Evolutionary conservation across 2,888 invertebrate species (phyloP), one percentile per base, ranked within the genome.

Genomic region (Drosophila merina): DNA sequence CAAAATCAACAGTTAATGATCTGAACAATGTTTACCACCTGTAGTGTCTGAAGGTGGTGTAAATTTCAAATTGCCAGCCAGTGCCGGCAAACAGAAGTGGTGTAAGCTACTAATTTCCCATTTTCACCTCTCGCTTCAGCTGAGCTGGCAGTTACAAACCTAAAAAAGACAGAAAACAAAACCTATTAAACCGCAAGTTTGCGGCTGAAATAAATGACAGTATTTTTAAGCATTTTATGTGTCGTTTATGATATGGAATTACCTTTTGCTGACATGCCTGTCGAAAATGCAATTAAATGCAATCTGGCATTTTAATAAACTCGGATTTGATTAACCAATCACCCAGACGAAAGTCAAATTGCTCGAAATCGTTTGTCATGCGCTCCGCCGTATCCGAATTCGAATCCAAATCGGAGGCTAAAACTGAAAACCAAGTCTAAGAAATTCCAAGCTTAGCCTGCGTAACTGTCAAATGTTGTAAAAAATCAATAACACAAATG

Each of bases 401-500:
- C 8, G 20, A 20, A 20, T 20, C 20, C 20, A 2, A 20, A 20
- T 20, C 20, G 20, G 20, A 20, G 20, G 20, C 20, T 20, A 3
- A 72, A 50, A 36, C 47, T 45, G 56, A 57, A 49, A 54, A 38
- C 7, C 25, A 28, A 4, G 57, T 58, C 3, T 3, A 36, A 20
- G 63, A 51, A 70, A 67, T 74, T 59, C 59, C 48, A 68, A 70
- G 36, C 56, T 44, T 75, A 62, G 86, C 59, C 81, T 84, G 85
- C 82, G 81, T 80, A 86, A 82, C 87, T 86, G 87, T 82, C 81
- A 86, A 76, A 74, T 78, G 76, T 73, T 78, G 82, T 82, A 83
- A 77, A 79, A 81, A 82, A 86, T 86, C 81, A 82, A 84, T 82
- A 86, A 86, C 81, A 82, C 81, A 82, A 86, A 82, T 81, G 81